A percentile compares a stretch with the other conserved stretches of the same genome.
Evolutionary conservation across 2,113 vertebrate species (phyloP).

Genomic region (Sinocyclocheilus grahami): DNA sequence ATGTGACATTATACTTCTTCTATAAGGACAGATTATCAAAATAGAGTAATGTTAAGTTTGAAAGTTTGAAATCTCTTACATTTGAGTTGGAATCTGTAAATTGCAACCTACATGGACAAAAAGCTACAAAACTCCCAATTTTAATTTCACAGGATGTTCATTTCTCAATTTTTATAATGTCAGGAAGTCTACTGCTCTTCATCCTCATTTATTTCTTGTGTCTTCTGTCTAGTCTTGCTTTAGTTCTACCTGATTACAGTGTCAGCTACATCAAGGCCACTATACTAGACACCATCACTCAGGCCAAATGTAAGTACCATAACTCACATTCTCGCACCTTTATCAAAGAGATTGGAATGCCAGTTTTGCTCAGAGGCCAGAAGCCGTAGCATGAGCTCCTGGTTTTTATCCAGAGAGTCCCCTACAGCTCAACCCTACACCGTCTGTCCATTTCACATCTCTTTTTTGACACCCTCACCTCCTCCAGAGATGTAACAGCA

Average conservation of each 20-base stretch:
- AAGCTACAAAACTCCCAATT: neutral
- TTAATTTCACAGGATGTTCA: neutral
- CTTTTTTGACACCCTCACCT: constrained; percentile 29
- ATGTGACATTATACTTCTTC: neutral
- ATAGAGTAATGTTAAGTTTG: neutral
- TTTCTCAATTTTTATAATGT: neutral
- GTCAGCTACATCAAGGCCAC: constrained; percentile 70
- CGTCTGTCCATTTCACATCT: constrained; percentile 23
- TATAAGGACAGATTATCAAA: neutral
- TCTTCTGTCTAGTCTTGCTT: constrained; percentile 65
- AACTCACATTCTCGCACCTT: neutral
- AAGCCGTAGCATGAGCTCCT: neutral
- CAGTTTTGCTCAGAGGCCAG: neutral
- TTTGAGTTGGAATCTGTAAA: neutral
- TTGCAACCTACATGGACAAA: neutral
- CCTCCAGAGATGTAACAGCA: constrained; percentile 43
- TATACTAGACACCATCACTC: constrained; percentile 75
- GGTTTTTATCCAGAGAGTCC: constrained; percentile 30
- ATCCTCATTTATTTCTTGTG: constrained; percentile 14
- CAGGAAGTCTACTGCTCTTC: neutral
- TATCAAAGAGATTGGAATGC: neutral
- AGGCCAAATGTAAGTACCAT: constrained; percentile 75
- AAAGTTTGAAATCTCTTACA: neutral
- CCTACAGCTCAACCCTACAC: neutral
- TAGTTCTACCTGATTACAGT: constrained; percentile 76